A percentile compares a stretch with the other conserved stretches of the same genome.
Evolutionary conservation across 2,797 vertebrate genomes (phyloP).

Genomic region (Brotula barbata): DNA sequence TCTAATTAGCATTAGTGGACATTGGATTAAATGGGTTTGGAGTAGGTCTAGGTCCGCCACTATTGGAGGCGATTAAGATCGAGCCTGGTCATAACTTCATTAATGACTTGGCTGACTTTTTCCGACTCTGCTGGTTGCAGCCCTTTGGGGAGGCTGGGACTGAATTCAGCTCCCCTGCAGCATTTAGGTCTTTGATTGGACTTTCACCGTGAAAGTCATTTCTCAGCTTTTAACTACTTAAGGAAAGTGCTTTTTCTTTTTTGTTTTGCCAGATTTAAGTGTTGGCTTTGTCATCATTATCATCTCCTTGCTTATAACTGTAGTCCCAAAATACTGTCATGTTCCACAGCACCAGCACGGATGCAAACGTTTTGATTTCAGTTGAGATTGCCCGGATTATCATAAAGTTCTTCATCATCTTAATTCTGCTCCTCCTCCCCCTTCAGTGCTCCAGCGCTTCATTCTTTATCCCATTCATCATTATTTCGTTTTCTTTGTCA

Average conservation of each 20-base stretch:
- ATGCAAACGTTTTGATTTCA: slow-evolving; percentile 48
- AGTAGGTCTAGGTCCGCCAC: slow-evolving; percentile 52
- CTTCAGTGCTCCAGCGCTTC: slow-evolving; percentile 18
- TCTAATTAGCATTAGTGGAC: slow-evolving; percentile 67
- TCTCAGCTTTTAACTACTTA: neutral
- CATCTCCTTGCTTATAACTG: slow-evolving; percentile 9
- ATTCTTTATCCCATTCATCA: slow-evolving; percentile 44
- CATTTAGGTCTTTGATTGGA: slow-evolving; percentile 25
- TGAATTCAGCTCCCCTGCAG: slow-evolving; percentile 37
- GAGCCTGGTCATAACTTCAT: slow-evolving; percentile 68
- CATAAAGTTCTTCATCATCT: slow-evolving; percentile 36
- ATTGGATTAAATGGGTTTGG: slow-evolving; percentile 61
- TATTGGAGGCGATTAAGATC: slow-evolving; percentile 62
- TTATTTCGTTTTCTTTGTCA: slow-evolving; percentile 29
- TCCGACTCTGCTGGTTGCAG: slow-evolving; percentile 34
- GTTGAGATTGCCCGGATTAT: slow-evolving; percentile 38
- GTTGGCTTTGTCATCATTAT: slow-evolving; percentile 22
- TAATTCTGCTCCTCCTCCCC: slow-evolving; percentile 42
- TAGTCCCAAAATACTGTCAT: slow-evolving; percentile 40
- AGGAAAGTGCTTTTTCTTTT: slow-evolving; percentile 1
- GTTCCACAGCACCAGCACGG: slow-evolving; percentile 48
- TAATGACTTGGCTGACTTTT: slow-evolving; percentile 68
- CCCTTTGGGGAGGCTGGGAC: slow-evolving; percentile 14
- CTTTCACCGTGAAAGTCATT: slow-evolving; percentile 8
- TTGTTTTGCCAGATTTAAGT: neutral